Percentiles rank a stretch among this genome's conserved stretches.
phyloP scores from a whole-genome alignment of 2,797 vertebrate species.

The Alca torda region DNA sequence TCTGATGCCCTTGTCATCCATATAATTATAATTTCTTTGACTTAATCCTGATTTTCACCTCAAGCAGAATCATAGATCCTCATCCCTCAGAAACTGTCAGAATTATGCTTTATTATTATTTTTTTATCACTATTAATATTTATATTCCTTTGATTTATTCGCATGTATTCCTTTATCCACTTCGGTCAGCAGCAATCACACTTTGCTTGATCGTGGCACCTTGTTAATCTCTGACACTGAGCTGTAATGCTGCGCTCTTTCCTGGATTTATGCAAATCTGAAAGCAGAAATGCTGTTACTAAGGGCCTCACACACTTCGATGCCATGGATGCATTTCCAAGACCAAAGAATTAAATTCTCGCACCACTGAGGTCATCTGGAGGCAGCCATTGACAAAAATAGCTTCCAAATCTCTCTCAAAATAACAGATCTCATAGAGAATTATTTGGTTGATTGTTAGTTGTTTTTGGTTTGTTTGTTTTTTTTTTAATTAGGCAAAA shows the following conservation, averaged over 20 bases:
- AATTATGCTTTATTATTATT: neutral
- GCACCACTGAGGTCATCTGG: neutral
- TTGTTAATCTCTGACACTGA: constrained; percentile 35
- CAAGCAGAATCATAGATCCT: neutral
- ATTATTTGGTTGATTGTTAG: neutral
- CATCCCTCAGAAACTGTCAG: neutral
- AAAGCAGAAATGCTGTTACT: neutral
- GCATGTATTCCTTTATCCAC: neutral
- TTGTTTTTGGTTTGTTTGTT: neutral
- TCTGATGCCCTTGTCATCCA: neutral
- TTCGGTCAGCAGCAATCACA: constrained; percentile 16
- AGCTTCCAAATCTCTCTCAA: neutral
- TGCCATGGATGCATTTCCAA: neutral
- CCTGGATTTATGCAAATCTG: constrained; percentile 27
- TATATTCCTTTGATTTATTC: neutral
- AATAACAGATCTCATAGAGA: neutral
- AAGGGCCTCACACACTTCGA: neutral
- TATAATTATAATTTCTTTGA: constrained; percentile 35
- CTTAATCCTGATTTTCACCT: constrained; percentile 39
- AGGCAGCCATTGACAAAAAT: neutral
- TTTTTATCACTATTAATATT: neutral
- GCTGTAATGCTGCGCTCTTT: neutral
- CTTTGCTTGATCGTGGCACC: neutral
- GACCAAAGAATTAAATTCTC: constrained; percentile 8
- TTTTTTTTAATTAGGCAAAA: neutral